Conservation (phyloP, 2,888 invertebrate species). For the Schizotus pectinicornis region DNA sequence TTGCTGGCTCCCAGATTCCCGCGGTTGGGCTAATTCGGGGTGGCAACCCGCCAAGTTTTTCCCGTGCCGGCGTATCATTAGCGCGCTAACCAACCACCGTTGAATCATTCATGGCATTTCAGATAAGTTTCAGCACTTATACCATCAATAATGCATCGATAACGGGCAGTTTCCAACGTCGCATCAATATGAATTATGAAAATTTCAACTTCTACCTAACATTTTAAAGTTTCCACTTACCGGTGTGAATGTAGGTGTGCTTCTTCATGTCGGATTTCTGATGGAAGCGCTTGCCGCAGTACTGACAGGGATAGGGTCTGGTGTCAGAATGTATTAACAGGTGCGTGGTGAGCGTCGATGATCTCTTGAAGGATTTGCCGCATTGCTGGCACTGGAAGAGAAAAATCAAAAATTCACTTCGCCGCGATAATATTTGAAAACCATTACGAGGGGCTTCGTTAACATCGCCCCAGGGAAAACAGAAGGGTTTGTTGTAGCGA, state of each 20-base stretch:
- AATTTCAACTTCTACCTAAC: background rate
- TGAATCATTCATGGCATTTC: slow-evolving; percentile 29
- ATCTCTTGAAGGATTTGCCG: slow-evolving; percentile 94
- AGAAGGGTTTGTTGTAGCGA: no score
- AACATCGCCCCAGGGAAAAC: background rate
- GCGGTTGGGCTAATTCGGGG: no score
- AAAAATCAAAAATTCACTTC: background rate
- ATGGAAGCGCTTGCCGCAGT: slow-evolving; percentile 98
- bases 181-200: background rate
- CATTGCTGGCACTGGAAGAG: slow-evolving; percentile 95
- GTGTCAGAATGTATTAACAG: slow-evolving; percentile 97
- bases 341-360: slow-evolving; percentile 96
- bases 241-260: slow-evolving; percentile 95
- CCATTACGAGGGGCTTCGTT: background rate
- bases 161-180: slow-evolving; percentile 1
- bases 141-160: slow-evolving; percentile 10
- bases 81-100: background rate
- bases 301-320: slow-evolving; percentile 96
- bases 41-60: no score
- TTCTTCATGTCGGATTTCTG: slow-evolving; percentile 99
- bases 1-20: no score
- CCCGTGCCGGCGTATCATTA: no score
- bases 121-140: slow-evolving; percentile 33
- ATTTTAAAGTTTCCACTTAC: slow-evolving; percentile 62
- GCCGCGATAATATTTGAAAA: background rate